These are phyloP conservation scores for Lasioglossum marginatum DNA, from an alignment of 2,888 invertebrate species.

Conservation along the genomic window DNA sequence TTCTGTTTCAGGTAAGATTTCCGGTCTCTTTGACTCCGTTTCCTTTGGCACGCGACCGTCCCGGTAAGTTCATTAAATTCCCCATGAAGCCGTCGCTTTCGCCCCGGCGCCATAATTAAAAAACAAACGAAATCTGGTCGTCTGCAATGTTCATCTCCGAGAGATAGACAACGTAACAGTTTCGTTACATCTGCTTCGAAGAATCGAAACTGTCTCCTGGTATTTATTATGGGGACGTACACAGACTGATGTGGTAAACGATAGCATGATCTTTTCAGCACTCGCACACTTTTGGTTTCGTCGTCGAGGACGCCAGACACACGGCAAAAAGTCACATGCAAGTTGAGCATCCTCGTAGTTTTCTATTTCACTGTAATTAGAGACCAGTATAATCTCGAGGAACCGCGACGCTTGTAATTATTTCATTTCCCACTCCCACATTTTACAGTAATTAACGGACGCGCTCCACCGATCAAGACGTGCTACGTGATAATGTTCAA, in stretches of 20 bases:
- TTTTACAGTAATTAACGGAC: conserved; percentile 50
- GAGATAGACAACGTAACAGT: neutral
- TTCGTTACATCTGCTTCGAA: neutral
- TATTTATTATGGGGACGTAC: too few species aligned
- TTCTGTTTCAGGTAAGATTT: conserved; percentile 79
- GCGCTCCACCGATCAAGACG: conserved; percentile 18
- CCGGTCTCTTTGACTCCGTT: conserved; percentile 60
- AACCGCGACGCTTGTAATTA: conserved; percentile 46
- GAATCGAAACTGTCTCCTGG: neutral
- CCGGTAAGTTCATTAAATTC: conserved; percentile 73
- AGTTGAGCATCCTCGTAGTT: conserved; percentile 1
- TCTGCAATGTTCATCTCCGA: neutral
- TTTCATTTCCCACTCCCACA: conserved; percentile 46
- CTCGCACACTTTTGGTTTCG: neutral
- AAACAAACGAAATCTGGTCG: neutral
- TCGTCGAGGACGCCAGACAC: neutral
- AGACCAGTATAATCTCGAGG: conserved; percentile 22
- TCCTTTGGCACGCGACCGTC: conserved; percentile 57
- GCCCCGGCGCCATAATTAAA: conserved; percentile 42
- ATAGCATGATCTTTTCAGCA: neutral
- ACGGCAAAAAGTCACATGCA: neutral
- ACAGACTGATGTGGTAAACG: too few species aligned
- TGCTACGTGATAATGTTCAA: neutral
- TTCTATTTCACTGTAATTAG: conserved; percentile 28
- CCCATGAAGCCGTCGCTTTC: conserved; percentile 30